phyloP scores from a whole-genome alignment of 2,797 vertebrate genomes.

The Tamandua tetradactyla region DNA sequence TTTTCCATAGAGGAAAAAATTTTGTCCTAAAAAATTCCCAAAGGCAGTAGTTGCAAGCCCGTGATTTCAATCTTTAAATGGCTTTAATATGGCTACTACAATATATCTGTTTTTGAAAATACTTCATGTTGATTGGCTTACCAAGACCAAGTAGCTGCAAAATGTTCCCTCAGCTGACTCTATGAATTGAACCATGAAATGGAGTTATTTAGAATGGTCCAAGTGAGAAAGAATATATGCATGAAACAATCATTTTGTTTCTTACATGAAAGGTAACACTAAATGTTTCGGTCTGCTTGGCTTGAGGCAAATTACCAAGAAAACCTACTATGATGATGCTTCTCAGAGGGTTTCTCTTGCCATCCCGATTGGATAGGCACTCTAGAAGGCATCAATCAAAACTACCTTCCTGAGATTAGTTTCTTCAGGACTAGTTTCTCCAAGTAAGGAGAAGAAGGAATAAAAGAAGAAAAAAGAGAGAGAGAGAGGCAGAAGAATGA shows the following conservation, averaged over 20 bases:
- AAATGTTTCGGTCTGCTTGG: conserved; percentile 8
- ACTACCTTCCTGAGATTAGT: not conserved
- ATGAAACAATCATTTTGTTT: conserved; percentile 47
- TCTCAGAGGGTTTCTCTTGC: not conserved
- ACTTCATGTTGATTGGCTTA: conserved; percentile 1
- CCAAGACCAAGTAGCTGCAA: conserved; percentile 23
- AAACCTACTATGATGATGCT: not conserved
- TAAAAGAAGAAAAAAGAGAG: no score
- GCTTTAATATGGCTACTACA: not conserved
- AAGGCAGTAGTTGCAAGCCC: not conserved
- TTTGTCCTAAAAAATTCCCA: not conserved
- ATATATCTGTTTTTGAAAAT: not conserved
- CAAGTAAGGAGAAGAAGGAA: not conserved
- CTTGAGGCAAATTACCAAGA: conserved; percentile 46
- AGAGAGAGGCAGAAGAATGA: no score
- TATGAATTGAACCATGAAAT: conserved; percentile 53
- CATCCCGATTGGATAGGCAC: not conserved
- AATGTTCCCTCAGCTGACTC: conserved; percentile 8
- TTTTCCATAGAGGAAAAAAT: not conserved
- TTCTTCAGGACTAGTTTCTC: no score
- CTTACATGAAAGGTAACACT: not conserved
- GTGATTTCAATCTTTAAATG: conserved; percentile 42
- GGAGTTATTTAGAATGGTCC: conserved; percentile 45
- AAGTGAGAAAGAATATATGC: conserved; percentile 50
- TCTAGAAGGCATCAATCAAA: not conserved